Evolutionary conservation across 2,113 vertebrate species (phyloP).

Genomic region (Hemichromis elongatus): DNA sequence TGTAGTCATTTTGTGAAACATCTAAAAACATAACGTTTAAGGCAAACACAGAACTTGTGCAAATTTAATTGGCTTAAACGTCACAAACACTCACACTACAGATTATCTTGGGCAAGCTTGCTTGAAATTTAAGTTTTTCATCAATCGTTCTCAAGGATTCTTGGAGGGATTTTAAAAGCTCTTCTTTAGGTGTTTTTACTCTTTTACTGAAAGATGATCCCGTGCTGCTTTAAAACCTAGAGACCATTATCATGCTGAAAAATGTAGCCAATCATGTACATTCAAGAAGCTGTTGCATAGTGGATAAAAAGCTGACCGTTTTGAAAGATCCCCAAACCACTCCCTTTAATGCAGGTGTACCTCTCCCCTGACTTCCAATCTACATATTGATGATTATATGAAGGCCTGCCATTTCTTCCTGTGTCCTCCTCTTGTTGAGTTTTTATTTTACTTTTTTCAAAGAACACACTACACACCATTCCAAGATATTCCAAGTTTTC

Average conservation of each 20-base stretch:
- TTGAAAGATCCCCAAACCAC: background rate
- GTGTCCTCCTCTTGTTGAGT: background rate
- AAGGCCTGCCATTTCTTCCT: background rate
- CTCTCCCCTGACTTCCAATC: background rate
- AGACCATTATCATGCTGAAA: background rate
- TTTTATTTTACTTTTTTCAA: rapidly evolving
- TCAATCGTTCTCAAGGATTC: background rate
- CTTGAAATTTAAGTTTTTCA: background rate
- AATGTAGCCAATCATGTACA: background rate
- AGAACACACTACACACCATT: background rate
- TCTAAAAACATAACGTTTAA: background rate
- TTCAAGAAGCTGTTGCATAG: background rate
- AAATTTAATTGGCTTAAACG: background rate
- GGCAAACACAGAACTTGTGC: background rate
- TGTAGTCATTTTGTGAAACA: background rate
- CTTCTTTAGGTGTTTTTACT: background rate
- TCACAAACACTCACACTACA: background rate
- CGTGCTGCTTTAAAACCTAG: background rate
- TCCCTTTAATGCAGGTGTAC: background rate
- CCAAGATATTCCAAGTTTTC: background rate
- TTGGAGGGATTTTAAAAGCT: background rate
- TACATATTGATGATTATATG: background rate
- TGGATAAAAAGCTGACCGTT: background rate
- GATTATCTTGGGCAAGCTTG: background rate
- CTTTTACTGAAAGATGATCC: background rate